Evolutionary conservation across 2,113 vertebrate genomes (phyloP).

Genomic region (Atlantisia rogersi): DNA sequence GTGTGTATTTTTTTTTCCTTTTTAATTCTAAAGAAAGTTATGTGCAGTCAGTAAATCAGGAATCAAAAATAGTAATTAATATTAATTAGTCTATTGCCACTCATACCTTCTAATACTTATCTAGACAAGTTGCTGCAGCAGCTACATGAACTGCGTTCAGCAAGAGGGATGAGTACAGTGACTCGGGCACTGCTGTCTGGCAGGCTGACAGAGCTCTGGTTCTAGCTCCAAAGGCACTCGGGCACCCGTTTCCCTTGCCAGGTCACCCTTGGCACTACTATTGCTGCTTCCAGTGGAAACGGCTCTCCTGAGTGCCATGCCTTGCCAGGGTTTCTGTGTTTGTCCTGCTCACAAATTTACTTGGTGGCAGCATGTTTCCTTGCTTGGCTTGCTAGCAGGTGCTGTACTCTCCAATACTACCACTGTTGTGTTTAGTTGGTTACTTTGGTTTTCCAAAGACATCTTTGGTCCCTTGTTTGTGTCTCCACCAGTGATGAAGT

Average conservation of each 20-base stretch:
- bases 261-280: not conserved
- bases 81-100: not conserved
- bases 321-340: not conserved
- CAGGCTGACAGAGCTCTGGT: not conserved
- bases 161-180: fast-evolving
- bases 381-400: not conserved
- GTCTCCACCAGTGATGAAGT: not conserved
- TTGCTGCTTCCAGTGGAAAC: not conserved
- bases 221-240: not conserved
- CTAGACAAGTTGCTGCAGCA: not conserved
- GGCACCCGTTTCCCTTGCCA: not conserved
- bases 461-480: not conserved
- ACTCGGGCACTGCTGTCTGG: not conserved
- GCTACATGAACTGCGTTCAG: not conserved
- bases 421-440: not conserved
- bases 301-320: not conserved
- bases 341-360: not conserved
- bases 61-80: not conserved
- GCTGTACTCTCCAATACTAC: not conserved
- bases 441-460: not conserved
- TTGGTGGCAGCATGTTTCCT: not conserved
- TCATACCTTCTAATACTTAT: not conserved
- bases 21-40: not conserved
- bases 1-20: not conserved
- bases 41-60: not conserved